Percentiles rank a stretch among this genome's conserved stretches.
Conservation (phyloP, 2,888 invertebrate species). For the Rhogogaster chlorosoma region DNA sequence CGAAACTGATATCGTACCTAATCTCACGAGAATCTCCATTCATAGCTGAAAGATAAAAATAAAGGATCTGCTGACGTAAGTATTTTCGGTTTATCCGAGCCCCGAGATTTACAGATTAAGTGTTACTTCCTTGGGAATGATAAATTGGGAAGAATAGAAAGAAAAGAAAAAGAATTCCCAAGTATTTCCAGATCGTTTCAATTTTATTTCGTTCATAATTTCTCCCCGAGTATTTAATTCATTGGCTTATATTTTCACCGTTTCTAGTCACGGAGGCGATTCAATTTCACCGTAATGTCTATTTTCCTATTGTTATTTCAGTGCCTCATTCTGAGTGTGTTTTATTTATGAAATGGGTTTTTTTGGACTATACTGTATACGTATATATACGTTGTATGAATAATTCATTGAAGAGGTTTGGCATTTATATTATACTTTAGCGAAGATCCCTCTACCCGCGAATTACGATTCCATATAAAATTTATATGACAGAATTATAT, state of each 20-base stretch:
- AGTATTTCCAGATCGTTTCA: neutral
- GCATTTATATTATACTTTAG: neutral
- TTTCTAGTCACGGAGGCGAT: neutral
- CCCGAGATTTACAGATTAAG: neutral
- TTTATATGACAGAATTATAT: neutral
- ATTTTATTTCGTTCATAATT: neutral
- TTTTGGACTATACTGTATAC: neutral
- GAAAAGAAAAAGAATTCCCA: neutral
- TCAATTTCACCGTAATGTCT: neutral
- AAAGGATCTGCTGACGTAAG: neutral
- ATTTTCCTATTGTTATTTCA: conserved; percentile 24
- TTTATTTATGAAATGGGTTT: neutral
- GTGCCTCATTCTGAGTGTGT: neutral
- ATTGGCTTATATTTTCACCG: neutral
- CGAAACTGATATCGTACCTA: neutral
- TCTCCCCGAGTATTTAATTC: neutral
- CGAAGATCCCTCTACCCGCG: neutral
- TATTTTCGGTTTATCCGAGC: neutral
- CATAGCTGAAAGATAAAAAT: neutral
- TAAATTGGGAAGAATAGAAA: neutral
- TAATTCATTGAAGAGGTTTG: conserved; percentile 7
- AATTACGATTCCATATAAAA: neutral
- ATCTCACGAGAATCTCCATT: neutral
- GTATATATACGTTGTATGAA: neutral
- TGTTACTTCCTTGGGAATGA: neutral